Percentiles rank a stretch among this genome's conserved stretches.
These are phyloP conservation scores for Osmerus eperlanus DNA, from an alignment of 2,113 vertebrate species.

Conservation along the genomic window DNA sequence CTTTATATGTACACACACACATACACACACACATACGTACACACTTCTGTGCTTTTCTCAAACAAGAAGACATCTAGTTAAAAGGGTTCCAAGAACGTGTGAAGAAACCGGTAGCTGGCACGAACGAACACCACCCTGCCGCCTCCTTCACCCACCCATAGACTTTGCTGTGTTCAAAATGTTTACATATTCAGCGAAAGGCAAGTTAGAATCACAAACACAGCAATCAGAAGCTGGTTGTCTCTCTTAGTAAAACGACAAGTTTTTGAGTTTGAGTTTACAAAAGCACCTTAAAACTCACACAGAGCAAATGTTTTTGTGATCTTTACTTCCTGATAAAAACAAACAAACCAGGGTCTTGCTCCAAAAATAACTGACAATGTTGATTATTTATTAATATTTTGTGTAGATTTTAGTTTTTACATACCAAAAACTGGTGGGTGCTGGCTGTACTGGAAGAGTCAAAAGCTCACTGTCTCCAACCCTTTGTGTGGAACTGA, in stretches of 20 bases:
- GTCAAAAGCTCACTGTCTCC: slow-evolving; percentile 59
- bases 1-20: slow-evolving; percentile 40
- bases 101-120: slow-evolving; percentile 45
- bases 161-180: slow-evolving; percentile 72
- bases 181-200: slow-evolving; percentile 77
- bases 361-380: slow-evolving; percentile 68
- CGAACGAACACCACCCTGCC: slow-evolving; percentile 56
- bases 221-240: slow-evolving; percentile 59
- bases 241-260: slow-evolving; percentile 41
- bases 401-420: slow-evolving; percentile 64
- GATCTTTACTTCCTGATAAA: slow-evolving; percentile 69
- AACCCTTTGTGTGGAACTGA: slow-evolving; percentile 68
- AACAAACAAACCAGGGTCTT: slow-evolving; percentile 72
- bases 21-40: slow-evolving; percentile 39
- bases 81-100: slow-evolving; percentile 32
- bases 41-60: slow-evolving; percentile 43
- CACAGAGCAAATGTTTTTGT: slow-evolving; percentile 71
- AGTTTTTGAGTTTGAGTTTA: slow-evolving; percentile 67
- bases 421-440: slow-evolving; percentile 66
- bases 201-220: slow-evolving; percentile 70
- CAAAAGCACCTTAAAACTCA: slow-evolving; percentile 78
- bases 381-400: slow-evolving; percentile 75
- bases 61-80: slow-evolving; percentile 39
- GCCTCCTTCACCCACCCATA: slow-evolving; percentile 54
- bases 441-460: slow-evolving; percentile 73